Conservation (phyloP, 2,113 vertebrate genomes). For the Onychorhynchus coronatus region DNA sequence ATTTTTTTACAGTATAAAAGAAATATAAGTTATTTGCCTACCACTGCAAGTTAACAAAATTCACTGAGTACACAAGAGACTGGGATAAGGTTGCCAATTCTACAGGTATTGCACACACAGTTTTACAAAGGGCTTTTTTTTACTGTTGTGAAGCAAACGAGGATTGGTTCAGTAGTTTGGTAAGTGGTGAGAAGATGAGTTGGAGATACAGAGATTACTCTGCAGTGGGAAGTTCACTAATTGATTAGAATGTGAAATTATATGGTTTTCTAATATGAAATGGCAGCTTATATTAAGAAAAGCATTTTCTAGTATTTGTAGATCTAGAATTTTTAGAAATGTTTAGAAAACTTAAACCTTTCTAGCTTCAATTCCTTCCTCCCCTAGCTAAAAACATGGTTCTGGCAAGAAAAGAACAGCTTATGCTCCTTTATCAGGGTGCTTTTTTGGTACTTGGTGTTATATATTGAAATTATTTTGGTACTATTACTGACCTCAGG, state of each 20-base stretch:
- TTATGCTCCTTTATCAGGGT: not conserved
- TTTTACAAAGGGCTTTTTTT: not conserved
- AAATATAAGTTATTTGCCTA: not conserved
- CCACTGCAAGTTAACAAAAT: not conserved
- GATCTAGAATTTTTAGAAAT: not conserved
- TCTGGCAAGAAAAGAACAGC: not conserved
- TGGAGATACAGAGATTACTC: not conserved
- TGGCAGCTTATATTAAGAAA: not conserved
- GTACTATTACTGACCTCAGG: not conserved
- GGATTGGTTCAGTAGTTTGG: not conserved
- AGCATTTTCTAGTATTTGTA: not conserved
- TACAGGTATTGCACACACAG: not conserved
- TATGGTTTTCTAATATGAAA: not conserved
- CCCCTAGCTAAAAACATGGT: not conserved
- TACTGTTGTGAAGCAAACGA: not conserved
- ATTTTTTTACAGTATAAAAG: not conserved
- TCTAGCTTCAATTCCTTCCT: not conserved
- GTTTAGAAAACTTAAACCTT: not conserved
- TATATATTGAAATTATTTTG: not conserved
- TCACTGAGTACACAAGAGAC: not conserved
- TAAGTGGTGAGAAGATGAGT: not conserved
- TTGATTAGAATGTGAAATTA: not conserved
- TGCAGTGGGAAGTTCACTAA: not conserved
- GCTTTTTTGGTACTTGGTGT: not conserved
- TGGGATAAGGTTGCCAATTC: not conserved